These are phyloP conservation scores for Myripristis jacobus DNA, from an alignment of 2,797 vertebrate species.

Conservation along the genomic window DNA sequence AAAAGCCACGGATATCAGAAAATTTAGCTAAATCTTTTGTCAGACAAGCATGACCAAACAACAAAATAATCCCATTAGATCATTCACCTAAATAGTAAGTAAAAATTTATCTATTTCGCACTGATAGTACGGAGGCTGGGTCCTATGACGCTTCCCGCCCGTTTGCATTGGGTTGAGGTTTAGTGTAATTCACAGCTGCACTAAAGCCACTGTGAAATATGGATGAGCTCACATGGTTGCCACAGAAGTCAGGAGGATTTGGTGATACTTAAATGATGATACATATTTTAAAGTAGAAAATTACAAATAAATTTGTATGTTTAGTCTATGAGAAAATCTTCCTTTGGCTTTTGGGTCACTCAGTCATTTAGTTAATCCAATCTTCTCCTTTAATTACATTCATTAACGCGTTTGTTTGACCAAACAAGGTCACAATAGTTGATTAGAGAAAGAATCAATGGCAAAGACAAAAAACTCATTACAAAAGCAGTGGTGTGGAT, in stretches of 20 bases:
- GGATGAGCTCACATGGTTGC: neutral
- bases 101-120: conserved; percentile 33
- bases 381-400: conserved; percentile 75
- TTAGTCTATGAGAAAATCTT: conserved; percentile 34
- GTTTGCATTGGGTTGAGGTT: neutral
- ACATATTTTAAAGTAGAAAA: neutral
- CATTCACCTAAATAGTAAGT: conserved; percentile 37
- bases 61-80: conserved; percentile 48
- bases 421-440: conserved; percentile 82
- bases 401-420: conserved; percentile 80
- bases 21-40: conserved; percentile 57
- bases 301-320: conserved; percentile 10
- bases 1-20: conserved; percentile 51
- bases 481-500: conserved; percentile 73
- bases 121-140: neutral
- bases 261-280: neutral
- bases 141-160: conserved; percentile 24
- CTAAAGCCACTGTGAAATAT: conserved; percentile 7
- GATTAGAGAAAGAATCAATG: conserved; percentile 74
- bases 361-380: conserved; percentile 77
- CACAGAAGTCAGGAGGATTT: neutral
- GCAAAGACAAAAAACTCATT: conserved; percentile 78
- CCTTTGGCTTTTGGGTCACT: conserved; percentile 59
- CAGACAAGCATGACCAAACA: conserved; percentile 37
- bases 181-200: conserved; percentile 3